phyloP scores from a whole-genome alignment of 2,113 vertebrate genomes.

The Todiramphus chloris region DNA sequence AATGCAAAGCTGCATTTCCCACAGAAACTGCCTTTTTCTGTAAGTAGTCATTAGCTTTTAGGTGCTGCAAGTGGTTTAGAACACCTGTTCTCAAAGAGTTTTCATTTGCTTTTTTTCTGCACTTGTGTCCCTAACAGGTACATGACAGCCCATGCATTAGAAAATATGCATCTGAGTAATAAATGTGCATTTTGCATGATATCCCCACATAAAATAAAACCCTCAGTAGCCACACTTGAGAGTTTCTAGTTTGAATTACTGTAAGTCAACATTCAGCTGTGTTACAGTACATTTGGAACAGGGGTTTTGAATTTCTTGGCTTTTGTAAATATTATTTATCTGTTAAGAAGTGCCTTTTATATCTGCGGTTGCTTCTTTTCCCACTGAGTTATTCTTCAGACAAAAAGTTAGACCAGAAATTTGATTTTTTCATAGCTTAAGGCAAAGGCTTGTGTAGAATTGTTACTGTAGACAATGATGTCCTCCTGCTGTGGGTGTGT shows the following conservation, averaged over 20 bases:
- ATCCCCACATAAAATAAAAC: not conserved
- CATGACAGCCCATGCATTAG: not conserved
- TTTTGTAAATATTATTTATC: not conserved
- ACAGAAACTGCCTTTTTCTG: not conserved
- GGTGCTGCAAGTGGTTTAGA: not conserved
- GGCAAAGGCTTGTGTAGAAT: not conserved
- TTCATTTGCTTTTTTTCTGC: not conserved
- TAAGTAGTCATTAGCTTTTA: not conserved
- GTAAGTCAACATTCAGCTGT: not conserved
- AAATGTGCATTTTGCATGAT: not conserved
- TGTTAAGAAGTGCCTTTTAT: not conserved
- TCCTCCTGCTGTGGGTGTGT: not conserved
- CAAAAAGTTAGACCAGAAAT: not conserved
- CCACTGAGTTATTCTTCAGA: not conserved
- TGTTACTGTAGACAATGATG: not conserved
- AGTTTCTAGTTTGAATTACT: not conserved
- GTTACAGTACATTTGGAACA: not conserved
- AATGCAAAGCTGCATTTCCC: not conserved
- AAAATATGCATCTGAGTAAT: not conserved
- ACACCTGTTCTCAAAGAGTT: not conserved
- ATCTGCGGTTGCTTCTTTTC: not conserved
- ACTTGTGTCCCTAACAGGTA: not conserved
- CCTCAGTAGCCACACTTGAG: not conserved
- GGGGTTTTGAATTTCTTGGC: not conserved
- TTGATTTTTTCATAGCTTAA: not conserved